phyloP scores from a whole-genome alignment of 2,888 invertebrate genomes.

The Scelioninae gen. 1 region DNA sequence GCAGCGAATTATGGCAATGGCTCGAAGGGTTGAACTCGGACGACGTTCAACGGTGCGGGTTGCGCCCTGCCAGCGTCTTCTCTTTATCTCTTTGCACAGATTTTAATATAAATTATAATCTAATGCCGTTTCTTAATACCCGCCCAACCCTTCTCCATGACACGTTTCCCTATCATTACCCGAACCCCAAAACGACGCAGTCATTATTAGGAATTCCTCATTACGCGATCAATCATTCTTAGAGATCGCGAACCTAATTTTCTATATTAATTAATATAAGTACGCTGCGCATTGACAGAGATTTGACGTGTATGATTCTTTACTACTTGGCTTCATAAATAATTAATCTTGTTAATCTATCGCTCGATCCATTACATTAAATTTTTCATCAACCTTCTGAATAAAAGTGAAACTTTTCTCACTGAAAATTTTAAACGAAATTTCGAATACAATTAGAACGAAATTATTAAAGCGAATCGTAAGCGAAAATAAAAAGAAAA shows the following conservation, averaged over 20 bases:
- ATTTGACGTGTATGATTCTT: conserved; percentile 61
- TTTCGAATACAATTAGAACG: background rate
- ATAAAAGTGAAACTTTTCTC: background rate
- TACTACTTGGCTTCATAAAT: conserved; percentile 9
- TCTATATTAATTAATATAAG: conserved; percentile 82
- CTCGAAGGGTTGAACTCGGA: conserved; percentile 79
- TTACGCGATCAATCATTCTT: conserved; percentile 83
- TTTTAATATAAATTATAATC: conserved; percentile 85
- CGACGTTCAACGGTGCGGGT: conserved; percentile 70
- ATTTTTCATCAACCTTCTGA: background rate
- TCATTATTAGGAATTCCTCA: conserved; percentile 84
- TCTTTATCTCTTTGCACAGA: conserved; percentile 84
- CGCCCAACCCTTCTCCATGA: conserved; percentile 71
- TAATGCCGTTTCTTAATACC: conserved; percentile 84
- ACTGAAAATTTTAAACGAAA: too few species aligned
- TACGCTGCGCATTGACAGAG: conserved; percentile 69
- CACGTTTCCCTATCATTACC: conserved; percentile 67
- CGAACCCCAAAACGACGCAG: conserved; percentile 76
- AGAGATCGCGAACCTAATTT: conserved; percentile 81
- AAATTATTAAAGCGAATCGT: background rate
- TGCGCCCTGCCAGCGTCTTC: conserved; percentile 71
- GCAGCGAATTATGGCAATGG: conserved; percentile 76
- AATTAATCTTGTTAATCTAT: conserved; percentile 31
- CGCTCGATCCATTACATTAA: conserved; percentile 5
- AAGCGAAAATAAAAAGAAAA: too few species aligned